Evolutionary conservation across 2,797 vertebrate species (phyloP).

Genomic region (Pantherophis alleghaniensis): DNA sequence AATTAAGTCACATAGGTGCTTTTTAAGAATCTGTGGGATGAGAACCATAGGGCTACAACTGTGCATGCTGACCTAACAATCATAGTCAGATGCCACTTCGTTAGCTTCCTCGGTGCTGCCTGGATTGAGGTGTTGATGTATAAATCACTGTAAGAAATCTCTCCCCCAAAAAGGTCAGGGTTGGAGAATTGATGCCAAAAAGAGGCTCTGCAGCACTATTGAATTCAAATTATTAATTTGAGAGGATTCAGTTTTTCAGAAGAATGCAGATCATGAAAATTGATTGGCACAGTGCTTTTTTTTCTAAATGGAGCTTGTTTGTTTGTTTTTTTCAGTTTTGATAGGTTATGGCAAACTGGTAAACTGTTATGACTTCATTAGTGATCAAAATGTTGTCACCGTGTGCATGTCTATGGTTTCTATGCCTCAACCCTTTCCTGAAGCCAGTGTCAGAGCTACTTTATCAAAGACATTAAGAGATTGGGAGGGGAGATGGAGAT

Average conservation of each 20-base stretch:
- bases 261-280: background rate
- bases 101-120: background rate
- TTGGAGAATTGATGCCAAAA: background rate
- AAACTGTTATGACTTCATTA: background rate
- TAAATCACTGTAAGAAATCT: background rate
- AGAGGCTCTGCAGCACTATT: background rate
- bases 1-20: conserved; percentile 20
- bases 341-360: background rate
- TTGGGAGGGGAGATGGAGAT: background rate
- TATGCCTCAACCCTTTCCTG: background rate
- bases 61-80: background rate
- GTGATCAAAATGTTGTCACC: background rate
- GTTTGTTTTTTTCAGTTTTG: background rate
- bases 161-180: background rate
- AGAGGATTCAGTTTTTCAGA: conserved; percentile 1
- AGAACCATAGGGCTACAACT: background rate
- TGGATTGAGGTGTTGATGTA: background rate
- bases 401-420: background rate
- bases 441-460: background rate
- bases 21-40: background rate
- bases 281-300: background rate
- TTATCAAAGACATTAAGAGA: background rate
- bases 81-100: background rate
- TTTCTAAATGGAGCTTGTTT: conserved; percentile 1
- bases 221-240: background rate